Evolutionary conservation across 2,113 vertebrate genomes (phyloP).

Genomic region (Stegastes partitus): DNA sequence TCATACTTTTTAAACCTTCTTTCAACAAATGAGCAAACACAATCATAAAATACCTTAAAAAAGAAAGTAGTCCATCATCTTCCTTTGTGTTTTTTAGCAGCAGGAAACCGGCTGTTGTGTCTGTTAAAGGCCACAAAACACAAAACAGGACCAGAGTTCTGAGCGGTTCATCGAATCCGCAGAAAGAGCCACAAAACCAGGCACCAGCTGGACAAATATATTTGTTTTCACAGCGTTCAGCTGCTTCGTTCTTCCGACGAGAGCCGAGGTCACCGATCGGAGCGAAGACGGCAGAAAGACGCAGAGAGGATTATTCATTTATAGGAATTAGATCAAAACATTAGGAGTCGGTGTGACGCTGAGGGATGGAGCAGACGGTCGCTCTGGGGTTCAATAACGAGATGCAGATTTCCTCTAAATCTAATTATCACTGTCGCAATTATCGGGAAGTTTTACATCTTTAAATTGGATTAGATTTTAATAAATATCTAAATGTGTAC

Average conservation of each 20-base stretch:
- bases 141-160: not conserved
- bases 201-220: slow-evolving; percentile 44
- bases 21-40: too few relatives aligned
- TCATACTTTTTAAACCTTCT: too few relatives aligned
- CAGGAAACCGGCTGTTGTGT: too few relatives aligned
- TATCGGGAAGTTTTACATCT: too few relatives aligned
- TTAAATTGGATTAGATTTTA: too few relatives aligned
- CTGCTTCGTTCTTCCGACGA: slow-evolving; percentile 34
- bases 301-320: slow-evolving; percentile 24
- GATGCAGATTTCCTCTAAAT: not conserved
- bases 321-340: slow-evolving; percentile 30
- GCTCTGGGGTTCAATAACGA: not conserved
- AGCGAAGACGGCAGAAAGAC: not conserved
- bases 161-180: not conserved
- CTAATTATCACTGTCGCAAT: not conserved
- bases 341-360: slow-evolving; percentile 17
- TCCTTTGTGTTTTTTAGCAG: too few relatives aligned
- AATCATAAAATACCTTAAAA: too few relatives aligned
- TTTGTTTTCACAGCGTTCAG: slow-evolving; percentile 50
- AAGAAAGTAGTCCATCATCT: too few relatives aligned
- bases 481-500: too few relatives aligned
- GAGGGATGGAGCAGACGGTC: not conserved
- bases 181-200: slow-evolving; percentile 20
- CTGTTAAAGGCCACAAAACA: too few relatives aligned
- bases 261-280: slow-evolving; percentile 16